These are phyloP conservation scores for Apistogramma diplotaenia DNA, from an alignment of 2,113 vertebrate species.

Conservation along the genomic window DNA sequence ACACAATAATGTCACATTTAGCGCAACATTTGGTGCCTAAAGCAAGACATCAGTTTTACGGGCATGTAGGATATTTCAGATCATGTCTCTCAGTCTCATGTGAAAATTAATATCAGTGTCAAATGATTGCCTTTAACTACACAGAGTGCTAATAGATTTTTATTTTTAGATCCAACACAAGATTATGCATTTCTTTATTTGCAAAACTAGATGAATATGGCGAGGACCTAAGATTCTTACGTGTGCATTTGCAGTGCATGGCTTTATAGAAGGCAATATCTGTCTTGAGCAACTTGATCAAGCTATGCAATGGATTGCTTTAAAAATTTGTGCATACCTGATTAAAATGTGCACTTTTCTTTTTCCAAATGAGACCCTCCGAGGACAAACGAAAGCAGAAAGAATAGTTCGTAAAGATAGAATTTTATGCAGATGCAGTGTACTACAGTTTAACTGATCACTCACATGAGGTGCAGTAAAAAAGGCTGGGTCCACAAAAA, in stretches of 20 bases:
- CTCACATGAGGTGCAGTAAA: neutral
- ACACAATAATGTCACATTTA: neutral
- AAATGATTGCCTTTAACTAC: conserved; percentile 37
- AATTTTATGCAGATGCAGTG: neutral
- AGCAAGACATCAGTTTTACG: conserved; percentile 10
- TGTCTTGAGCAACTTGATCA: neutral
- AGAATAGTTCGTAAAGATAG: neutral
- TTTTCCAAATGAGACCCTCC: neutral
- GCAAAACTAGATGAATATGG: neutral
- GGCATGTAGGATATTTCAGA: neutral
- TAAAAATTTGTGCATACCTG: neutral
- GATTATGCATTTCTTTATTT: conserved; percentile 8
- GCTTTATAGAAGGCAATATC: neutral
- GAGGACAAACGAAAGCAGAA: neutral
- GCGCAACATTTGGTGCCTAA: neutral
- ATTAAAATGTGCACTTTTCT: neutral
- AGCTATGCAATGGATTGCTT: neutral
- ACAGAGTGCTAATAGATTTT: conserved; percentile 13
- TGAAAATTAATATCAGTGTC: neutral
- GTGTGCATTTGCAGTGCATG: neutral
- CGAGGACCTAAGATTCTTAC: neutral
- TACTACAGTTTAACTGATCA: neutral
- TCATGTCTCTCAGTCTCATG: neutral
- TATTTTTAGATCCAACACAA: conserved; percentile 11
- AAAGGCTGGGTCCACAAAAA: neutral